Evolutionary conservation across 2,888 invertebrate genomes (phyloP), one percentile per base, ranked within the genome.

Genomic region (Polylopha cassiicola): DNA sequence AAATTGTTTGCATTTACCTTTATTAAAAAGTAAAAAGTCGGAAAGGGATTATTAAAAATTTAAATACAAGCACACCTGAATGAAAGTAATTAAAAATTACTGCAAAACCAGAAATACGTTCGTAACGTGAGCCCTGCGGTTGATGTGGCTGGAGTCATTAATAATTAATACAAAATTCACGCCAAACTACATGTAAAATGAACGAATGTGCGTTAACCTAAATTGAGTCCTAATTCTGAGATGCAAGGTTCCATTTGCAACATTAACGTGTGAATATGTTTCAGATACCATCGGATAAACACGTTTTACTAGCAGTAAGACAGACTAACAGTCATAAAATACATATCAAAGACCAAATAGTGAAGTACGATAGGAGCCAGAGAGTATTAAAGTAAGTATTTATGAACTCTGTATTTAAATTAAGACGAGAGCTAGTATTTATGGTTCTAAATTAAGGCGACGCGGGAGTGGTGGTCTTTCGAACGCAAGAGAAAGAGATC

Each of bases 261-360:
- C 1, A 36, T 26, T 33, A 48, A 51, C 14, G 3, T 11, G 24
- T 5, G 32, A 6, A 48, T 53, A 49, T 57, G 43, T 81, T 76
- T 45, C 77, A 86, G 86, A 75, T 84, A 49, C 92, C 92, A 7
- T 82, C 88, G 8, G 92, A 92, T 50, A 91, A 92, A 67, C 91
- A 93, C 58, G 92, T 92, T 41, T 81, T 93, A 56, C 82, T 94
- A 53, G 90, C 90, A 38, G 90, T 94, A 50, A 88, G 91, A 65
- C 94, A 94, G 67, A 89, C 91, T 32, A 91, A 92, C 78, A 91
- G 91, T 72, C 91, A 92, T 72, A 91, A 92, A 79, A 90, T 91
- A 76, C 91, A 91, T 87, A 90, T 91, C 86, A 92, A 92, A 82
- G 92, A 92, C 72, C 91, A 90, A 77, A 88, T 90, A 62, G 90